Evolutionary conservation across 2,888 invertebrate species (phyloP), one percentile per base, ranked within the genome.

Genomic region (Protonemura montana): DNA sequence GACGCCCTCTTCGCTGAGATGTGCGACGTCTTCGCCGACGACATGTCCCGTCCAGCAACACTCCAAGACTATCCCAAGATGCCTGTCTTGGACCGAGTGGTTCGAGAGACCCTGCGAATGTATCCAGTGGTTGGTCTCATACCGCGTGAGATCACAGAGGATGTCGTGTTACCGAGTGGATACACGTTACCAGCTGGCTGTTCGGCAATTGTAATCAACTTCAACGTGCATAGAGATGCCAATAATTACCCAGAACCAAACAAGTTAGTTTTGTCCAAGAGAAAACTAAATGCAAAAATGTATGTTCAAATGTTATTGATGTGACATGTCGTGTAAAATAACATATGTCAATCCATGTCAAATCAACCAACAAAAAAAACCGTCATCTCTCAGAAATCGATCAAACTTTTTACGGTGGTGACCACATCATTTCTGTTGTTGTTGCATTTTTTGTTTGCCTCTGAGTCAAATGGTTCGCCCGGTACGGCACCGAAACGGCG

Each of bases 101-200:
- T 76, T 21, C 21, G 26, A 3, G 88, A 76, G 76, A 76, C 76
- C 16, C 5, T 76, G 76, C 21, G 76, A 76, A 21, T 76, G 21
- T 76, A 7, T 21, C 76, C 76, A 5, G n/a, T 2, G 21, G 16
- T 21, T 76, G 7, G 3, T 26, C 3, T 76, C 2, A 25, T 26
- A 25, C 21, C 76, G 21, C 76, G 76, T 25, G 2, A 2, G 5
- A 76, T 76, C 76, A 21, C 76, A 25, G 76, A 76, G 76, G 26
- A 76, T 21, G 26, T 76, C 16, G 76, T 76, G 3, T 26, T 76
- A 21, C 76, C 76, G 21, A 76, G 76, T 76, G 76, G 76, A 5
- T 76, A 76, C 76, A 76, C 76, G n/a, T 13, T 76, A 21, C 76
- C 76, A 2, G n/a, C n/a, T 76, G 76, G 76, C 2, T 76, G 76